These are phyloP conservation scores for Pristionchus maxplancki DNA, from an alignment of 2,888 invertebrate genomes.

Conservation along the genomic window DNA sequence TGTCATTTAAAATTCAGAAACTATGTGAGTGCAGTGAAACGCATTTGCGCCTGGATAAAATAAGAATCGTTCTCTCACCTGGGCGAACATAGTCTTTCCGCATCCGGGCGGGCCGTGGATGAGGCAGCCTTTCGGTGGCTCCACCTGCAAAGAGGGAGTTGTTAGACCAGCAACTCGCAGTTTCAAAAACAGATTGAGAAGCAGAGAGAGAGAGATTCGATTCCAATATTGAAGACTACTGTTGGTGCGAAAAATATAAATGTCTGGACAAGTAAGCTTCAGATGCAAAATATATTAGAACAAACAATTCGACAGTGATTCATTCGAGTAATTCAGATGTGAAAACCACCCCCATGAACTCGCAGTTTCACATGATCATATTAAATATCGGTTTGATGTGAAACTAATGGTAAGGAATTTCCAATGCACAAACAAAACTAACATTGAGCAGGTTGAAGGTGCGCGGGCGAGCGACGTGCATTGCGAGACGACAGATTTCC, in stretches of 20 bases:
- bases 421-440: neutral
- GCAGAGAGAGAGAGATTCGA: neutral
- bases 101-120: conserved; percentile 97
- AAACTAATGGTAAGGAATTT: too few species aligned
- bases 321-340: neutral
- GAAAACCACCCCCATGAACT: neutral
- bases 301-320: too few species aligned
- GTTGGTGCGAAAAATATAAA: neutral
- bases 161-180: neutral
- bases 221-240: neutral
- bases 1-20: too few species aligned
- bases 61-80: conserved; percentile 50
- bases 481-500: conserved; percentile 70
- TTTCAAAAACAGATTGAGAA: neutral
- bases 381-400: too few species aligned
- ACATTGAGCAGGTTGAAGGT: conserved; percentile 85
- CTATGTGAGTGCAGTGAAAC: too few species aligned
- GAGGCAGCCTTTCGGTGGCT: conserved; percentile 91
- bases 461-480: conserved; percentile 92
- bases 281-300: too few species aligned
- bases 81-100: conserved; percentile 82
- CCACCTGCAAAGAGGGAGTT: conserved; percentile 68
- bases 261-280: too few species aligned
- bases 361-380: neutral
- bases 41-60: neutral